Percentiles rank a stretch among this genome's conserved stretches.
These are phyloP conservation scores for Hippocampus zosterae DNA, from an alignment of 2,113 vertebrate species.

Conservation along the genomic window DNA sequence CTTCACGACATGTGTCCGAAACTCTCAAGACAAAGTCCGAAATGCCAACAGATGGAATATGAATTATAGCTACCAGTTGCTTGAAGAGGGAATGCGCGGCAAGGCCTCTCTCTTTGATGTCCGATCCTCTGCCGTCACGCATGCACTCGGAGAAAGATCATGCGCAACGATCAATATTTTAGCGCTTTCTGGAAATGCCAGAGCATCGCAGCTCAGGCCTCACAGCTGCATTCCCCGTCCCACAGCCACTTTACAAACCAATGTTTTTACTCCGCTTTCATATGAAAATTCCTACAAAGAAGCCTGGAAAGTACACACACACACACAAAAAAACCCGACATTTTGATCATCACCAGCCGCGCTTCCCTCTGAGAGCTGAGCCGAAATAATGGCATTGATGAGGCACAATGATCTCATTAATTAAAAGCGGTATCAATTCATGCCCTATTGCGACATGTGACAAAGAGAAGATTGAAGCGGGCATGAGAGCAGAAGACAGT, in stretches of 20 bases:
- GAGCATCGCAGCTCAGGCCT: constrained; percentile 40
- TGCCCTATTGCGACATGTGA: constrained; percentile 49
- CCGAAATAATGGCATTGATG: constrained; percentile 12
- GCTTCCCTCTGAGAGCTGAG: constrained; percentile 7
- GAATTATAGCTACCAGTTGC: constrained; percentile 29
- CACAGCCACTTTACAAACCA: constrained; percentile 41
- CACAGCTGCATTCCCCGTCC: constrained; percentile 55
- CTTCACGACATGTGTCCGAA: constrained; percentile 59
- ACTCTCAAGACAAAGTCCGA: constrained; percentile 18
- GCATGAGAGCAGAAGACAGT: constrained; percentile 58
- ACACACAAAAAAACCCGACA: constrained; percentile 1
- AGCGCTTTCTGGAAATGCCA: constrained; percentile 55
- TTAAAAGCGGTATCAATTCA: constrained; percentile 62
- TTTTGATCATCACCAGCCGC: not conserved
- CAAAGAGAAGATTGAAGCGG: constrained; percentile 51
- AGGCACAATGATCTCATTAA: constrained; percentile 42
- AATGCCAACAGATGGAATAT: constrained; percentile 34
- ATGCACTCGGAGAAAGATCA: constrained; percentile 4
- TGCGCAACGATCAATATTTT: constrained; percentile 36
- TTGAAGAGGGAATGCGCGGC: constrained; percentile 8
- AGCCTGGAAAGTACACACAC: not conserved
- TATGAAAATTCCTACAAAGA: constrained; percentile 27
- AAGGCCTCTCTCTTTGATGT: constrained; percentile 18
- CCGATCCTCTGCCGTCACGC: constrained; percentile 12
- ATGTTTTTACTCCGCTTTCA: constrained; percentile 29